These are phyloP conservation scores for Cantharis rustica DNA, from an alignment of 2,888 invertebrate genomes.

Conservation along the genomic window DNA sequence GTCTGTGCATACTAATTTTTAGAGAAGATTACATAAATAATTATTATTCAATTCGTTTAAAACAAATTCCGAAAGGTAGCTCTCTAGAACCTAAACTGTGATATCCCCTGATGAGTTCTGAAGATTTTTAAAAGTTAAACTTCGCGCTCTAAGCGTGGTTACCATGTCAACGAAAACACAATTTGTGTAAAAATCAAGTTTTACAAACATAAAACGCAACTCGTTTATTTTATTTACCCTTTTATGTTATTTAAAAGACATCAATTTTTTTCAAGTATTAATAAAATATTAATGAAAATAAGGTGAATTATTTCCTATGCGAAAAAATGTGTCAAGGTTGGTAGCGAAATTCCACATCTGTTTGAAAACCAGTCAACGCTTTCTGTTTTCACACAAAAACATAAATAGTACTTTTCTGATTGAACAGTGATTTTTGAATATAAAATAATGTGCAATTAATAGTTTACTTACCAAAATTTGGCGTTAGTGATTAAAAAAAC, in stretches of 20 bases:
- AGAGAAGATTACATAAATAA: too few relatives aligned
- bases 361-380: neutral
- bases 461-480: neutral
- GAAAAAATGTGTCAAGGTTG: neutral
- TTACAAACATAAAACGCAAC: neutral
- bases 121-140: neutral
- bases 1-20: too few relatives aligned
- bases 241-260: neutral
- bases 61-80: too few relatives aligned
- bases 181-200: neutral
- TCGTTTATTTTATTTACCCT: neutral
- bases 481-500: neutral
- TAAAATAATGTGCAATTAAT: neutral
- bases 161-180: neutral
- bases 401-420: neutral
- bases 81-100: too few relatives aligned
- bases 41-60: too few relatives aligned
- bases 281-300: neutral
- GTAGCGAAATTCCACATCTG: neutral
- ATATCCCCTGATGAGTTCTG: neutral
- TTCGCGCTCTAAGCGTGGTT: neutral
- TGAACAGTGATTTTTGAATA: neutral
- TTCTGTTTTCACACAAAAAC: neutral
- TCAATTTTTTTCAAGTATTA: neutral
- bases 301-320: neutral